Evolutionary conservation across 2,797 vertebrate genomes (phyloP).

Genomic region (Microtus californicus): DNA sequence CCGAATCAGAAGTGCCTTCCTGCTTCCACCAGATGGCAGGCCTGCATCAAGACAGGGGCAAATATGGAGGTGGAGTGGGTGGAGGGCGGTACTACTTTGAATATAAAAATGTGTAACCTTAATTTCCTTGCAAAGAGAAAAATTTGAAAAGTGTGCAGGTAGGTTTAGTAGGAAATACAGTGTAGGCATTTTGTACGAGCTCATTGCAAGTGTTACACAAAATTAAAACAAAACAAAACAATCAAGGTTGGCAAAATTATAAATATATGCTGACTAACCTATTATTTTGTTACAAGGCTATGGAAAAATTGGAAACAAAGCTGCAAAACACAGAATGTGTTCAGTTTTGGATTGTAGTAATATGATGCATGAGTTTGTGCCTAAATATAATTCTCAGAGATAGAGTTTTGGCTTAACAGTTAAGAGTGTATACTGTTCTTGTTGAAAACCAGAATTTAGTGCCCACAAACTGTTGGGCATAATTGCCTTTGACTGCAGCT

Average conservation of each 20-base stretch:
- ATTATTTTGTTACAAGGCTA: slow-evolving; percentile 33
- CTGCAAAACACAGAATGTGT: background rate
- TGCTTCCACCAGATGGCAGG: slow-evolving; percentile 78
- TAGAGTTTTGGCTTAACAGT: background rate
- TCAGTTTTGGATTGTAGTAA: background rate
- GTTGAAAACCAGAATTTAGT: background rate
- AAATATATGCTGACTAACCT: slow-evolving; percentile 68
- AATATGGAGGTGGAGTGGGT: background rate
- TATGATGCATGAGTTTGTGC: background rate
- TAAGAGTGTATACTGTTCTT: background rate
- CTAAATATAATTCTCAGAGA: slow-evolving; percentile 38
- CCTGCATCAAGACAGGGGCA: slow-evolving; percentile 35
- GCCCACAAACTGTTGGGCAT: background rate
- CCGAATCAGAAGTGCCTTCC: slow-evolving; percentile 58
- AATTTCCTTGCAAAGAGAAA: slow-evolving; percentile 48
- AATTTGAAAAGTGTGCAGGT: slow-evolving; percentile 17
- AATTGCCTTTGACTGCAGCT: background rate
- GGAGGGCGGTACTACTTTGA: background rate
- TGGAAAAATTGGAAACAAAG: slow-evolving; percentile 61
- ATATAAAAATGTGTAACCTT: background rate
- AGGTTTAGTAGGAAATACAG: slow-evolving; percentile 5
- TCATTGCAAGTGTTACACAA: background rate
- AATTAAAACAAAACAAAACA: slow-evolving; percentile 51
- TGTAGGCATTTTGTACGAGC: slow-evolving; percentile 59
- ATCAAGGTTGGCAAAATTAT: slow-evolving; percentile 54